Percentiles rank a stretch among this genome's conserved stretches.
phyloP scores from a whole-genome alignment of 2,797 vertebrate species.

The Diplodus sargus region DNA sequence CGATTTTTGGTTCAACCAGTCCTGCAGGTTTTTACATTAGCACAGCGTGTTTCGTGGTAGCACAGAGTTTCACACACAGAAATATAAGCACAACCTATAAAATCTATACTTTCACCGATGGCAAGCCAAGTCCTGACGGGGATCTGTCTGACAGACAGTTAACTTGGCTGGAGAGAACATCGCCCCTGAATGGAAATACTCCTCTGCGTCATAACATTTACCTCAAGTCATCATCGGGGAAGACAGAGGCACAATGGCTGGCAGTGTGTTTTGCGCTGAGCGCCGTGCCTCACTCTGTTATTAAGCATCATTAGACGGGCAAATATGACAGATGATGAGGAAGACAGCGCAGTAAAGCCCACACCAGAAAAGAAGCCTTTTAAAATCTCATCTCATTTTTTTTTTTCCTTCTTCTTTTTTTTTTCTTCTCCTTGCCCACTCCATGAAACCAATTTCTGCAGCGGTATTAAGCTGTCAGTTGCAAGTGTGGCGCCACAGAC shows the following conservation, averaged over 20 bases:
- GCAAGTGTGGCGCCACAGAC: conserved; percentile 81
- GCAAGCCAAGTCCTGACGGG: conserved; percentile 39
- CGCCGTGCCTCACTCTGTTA: conserved; percentile 64
- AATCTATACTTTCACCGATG: conserved; percentile 49
- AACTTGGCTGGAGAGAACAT: conserved; percentile 56
- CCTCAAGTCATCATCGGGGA: conserved; percentile 71
- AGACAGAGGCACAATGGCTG: conserved; percentile 73
- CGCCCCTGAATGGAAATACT: conserved; percentile 70
- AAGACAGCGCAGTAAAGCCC: conserved; percentile 69
- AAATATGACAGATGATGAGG: conserved; percentile 78
- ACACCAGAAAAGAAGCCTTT: conserved; percentile 65
- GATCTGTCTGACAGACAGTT: conserved; percentile 70
- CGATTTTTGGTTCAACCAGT: conserved; percentile 26
- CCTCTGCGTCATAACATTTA: conserved; percentile 76
- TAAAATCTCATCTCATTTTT: conserved; percentile 65
- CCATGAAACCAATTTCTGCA: conserved; percentile 76
- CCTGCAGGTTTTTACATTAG: conserved; percentile 41
- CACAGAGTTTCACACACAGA: conserved; percentile 21
- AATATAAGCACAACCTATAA: conserved; percentile 39
- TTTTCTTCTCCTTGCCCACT: conserved; percentile 62
- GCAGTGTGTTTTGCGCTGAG: conserved; percentile 58
- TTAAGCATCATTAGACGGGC: conserved; percentile 76
- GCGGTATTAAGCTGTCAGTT: conserved; percentile 80
- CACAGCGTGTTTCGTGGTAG: conserved; percentile 23
- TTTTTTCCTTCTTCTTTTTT: conserved; percentile 21